A percentile compares a stretch with the other conserved stretches of the same genome.
phyloP scores from a whole-genome alignment of 2,113 vertebrate species.

The Pampusana beccarii region DNA sequence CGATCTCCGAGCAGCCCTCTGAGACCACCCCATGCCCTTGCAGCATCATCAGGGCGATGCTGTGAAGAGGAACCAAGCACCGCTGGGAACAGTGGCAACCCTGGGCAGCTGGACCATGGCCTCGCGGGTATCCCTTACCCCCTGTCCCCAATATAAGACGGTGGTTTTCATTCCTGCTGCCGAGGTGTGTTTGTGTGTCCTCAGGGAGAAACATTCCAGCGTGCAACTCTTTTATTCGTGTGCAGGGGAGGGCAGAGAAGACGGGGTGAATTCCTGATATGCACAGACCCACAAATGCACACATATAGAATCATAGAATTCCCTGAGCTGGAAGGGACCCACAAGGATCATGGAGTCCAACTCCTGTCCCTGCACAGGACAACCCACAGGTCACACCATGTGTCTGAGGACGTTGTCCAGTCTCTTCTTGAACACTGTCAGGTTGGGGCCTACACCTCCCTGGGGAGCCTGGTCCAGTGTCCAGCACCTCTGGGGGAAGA shows the following conservation, averaged over 20 bases:
- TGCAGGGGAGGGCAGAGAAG: not conserved
- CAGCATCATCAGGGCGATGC: rapidly evolving
- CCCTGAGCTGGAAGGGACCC: too few species aligned
- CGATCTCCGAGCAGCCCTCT: not conserved
- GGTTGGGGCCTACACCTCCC: too few species aligned
- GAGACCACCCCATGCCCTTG: rapidly evolving
- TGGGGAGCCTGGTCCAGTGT: too few species aligned
- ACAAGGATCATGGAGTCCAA: too few species aligned
- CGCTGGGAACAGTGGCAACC: rapidly evolving
- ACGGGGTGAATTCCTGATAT: rapidly evolving
- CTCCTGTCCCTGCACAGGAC: too few species aligned
- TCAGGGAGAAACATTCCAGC: rapidly evolving
- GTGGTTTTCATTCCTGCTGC: not conserved
- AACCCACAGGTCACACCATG: too few species aligned
- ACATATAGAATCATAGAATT: too few species aligned
- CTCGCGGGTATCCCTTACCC: rapidly evolving
- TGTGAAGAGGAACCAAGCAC: not conserved
- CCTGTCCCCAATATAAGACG: not conserved
- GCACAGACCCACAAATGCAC: not conserved
- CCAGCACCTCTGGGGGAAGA: too few species aligned
- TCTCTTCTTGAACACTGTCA: too few species aligned
- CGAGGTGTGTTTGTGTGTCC: not conserved
- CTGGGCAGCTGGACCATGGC: rapidly evolving
- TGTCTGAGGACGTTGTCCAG: too few species aligned
- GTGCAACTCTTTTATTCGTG: rapidly evolving